phyloP scores from a whole-genome alignment of 2,888 invertebrate species.

The Latheticus oryzae region DNA sequence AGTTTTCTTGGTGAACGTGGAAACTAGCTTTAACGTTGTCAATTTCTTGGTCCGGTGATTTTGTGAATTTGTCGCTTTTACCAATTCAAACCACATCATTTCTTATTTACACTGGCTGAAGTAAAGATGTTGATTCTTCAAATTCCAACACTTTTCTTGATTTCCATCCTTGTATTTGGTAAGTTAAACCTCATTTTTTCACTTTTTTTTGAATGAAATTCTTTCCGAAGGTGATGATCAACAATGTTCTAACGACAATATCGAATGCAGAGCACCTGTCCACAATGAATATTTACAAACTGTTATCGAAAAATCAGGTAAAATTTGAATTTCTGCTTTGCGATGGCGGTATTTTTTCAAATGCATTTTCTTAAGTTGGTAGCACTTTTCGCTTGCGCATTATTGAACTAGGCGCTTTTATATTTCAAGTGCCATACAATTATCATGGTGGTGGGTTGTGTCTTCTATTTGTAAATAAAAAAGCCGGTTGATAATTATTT shows the following conservation, averaged over 20 bases:
- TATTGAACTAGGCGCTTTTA: not conserved
- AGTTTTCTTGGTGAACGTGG: constrained; percentile 33
- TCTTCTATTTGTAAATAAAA: constrained; percentile 22
- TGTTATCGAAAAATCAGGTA: not conserved
- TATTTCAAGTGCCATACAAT: constrained; percentile 36
- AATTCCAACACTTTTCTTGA: not conserved
- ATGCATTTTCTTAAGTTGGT: constrained; percentile 26
- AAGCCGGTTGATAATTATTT: constrained; percentile 15
- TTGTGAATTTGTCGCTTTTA: constrained; percentile 45
- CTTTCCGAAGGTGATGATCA: too few species aligned
- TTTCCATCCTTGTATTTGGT: too few species aligned
- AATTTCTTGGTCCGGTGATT: constrained; percentile 48
- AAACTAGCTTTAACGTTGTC: constrained; percentile 32
- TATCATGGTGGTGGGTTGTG: constrained; percentile 35
- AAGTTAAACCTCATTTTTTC: too few species aligned
- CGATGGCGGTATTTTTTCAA: constrained; percentile 3
- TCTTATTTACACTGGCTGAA: constrained; percentile 5
- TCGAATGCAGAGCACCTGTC: constrained; percentile 9
- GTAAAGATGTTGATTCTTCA: constrained; percentile 25
- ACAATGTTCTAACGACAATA: constrained; percentile 15
- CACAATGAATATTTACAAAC: too few species aligned
- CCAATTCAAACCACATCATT: constrained; percentile 34
- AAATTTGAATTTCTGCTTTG: not conserved
- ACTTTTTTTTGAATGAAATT: constrained; percentile 8
- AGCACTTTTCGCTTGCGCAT: not conserved